Percentiles rank a stretch among this genome's conserved stretches.
These are phyloP conservation scores for Littorina saxatilis DNA, from an alignment of 1,140 invertebrate species.

Conservation along the genomic window DNA sequence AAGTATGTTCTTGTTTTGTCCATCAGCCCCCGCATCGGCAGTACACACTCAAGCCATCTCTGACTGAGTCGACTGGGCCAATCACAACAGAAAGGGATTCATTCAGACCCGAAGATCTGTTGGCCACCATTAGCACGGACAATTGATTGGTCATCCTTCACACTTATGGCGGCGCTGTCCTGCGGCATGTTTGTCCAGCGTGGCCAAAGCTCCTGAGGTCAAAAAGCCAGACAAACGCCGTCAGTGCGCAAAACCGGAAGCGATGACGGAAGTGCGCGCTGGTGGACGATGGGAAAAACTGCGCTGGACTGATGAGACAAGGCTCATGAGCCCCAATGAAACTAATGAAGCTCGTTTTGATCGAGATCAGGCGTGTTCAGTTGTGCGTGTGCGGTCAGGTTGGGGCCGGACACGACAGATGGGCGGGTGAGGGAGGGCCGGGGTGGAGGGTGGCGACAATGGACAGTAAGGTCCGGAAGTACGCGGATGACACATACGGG, in stretches of 20 bases:
- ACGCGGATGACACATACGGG: not conserved
- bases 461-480: too few species aligned
- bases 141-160: not conserved
- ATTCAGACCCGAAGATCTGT: too few species aligned
- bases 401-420: too few species aligned
- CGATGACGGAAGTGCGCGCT: not conserved
- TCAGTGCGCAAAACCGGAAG: constrained; percentile 15
- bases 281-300: not conserved
- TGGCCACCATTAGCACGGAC: too few species aligned
- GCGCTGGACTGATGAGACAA: not conserved
- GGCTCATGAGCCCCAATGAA: not conserved
- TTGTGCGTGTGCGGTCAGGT: too few species aligned
- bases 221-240: not conserved
- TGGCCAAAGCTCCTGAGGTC: not conserved
- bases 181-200: not conserved
- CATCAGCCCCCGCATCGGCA: too few species aligned
- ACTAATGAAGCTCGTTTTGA: not conserved
- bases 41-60: too few species aligned
- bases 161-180: not conserved
- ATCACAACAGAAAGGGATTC: too few species aligned
- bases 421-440: too few species aligned
- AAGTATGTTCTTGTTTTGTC: too few species aligned
- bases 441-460: too few species aligned
- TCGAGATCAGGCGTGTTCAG: not conserved
- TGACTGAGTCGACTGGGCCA: too few species aligned